Evolutionary conservation across 2,113 vertebrate genomes (phyloP), one percentile per base, ranked within the genome.

Genomic region (Podarcis cretensis): DNA sequence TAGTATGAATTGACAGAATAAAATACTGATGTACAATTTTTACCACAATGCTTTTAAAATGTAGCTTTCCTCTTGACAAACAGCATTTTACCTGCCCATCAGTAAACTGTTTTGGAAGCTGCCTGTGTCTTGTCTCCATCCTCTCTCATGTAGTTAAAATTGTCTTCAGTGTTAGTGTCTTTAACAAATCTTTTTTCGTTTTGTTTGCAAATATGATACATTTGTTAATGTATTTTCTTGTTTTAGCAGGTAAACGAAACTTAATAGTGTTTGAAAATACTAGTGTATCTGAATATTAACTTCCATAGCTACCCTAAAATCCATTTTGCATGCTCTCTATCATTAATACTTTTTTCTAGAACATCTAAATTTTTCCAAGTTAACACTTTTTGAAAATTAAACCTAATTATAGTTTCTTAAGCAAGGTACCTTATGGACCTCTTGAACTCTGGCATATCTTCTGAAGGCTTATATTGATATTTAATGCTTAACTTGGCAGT

Each of bases 181-280:
- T 63, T 97, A 96, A 96, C 95, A 91, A 96, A 91, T 95, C 94
- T 83, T 76, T 7, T 77, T 84, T 92, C 2, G 9, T 77, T 95
- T 96, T 90, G 90, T 94, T 93, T 92, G 96, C 94, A 93, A 95
- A 93, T 96, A 96, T 96, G 91, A 96, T 97, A 96, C 93, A 95
- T 97, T 97, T 97, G 95, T 97, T 97, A 98, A 97, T 98, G 88
- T 97, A 95, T 98, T 96, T 98, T 98, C 97, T 98, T 98, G 93
- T 98, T 98, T 98, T 97, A 98, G 97, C 97, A 98, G 97, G 97
- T 98, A 96, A 97, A 95, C 97, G 96, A 97, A 96, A 96, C 91
- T 96, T 96, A 97, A 91, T 95, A 93, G 35, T 93, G 93, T 96
- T 96, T 91, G 6, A 63, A 95, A 95, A 79, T 63, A 89, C 94